These are phyloP conservation scores for Palythoa grandiflora DNA, from an alignment of 92 coral and sea anemone genomes.

Conservation along the genomic window DNA sequence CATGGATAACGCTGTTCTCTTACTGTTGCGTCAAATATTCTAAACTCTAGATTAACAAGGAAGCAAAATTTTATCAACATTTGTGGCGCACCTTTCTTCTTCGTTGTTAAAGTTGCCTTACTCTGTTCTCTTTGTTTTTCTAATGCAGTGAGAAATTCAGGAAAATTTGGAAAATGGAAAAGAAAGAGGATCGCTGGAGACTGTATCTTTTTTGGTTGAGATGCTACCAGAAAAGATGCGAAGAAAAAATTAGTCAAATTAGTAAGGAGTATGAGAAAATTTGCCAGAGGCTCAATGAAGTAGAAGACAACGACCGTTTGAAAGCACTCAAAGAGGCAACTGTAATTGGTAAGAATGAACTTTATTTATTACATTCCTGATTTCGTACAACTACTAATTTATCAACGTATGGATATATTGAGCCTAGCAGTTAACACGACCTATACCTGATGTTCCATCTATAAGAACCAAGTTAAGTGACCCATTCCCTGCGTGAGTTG, in stretches of 20 bases:
- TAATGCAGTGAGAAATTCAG: constrained; percentile 19
- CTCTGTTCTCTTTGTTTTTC: not conserved
- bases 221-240: constrained; percentile 58
- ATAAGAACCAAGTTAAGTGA: too few species aligned
- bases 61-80: not conserved
- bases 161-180: constrained; percentile 36
- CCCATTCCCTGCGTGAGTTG: too few species aligned
- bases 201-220: constrained; percentile 79
- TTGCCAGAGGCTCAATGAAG: constrained; percentile 74
- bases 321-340: constrained; percentile 73
- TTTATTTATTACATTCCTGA: not conserved
- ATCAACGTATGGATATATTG: too few species aligned
- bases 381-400: too few species aligned
- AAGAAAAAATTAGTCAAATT: constrained; percentile 52
- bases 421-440: too few species aligned
- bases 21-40: too few species aligned
- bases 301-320: constrained; percentile 67
- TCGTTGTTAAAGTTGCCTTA: not conserved
- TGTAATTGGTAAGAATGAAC: constrained; percentile 70
- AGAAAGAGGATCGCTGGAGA: constrained; percentile 59
- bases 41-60: too few species aligned
- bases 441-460: too few species aligned
- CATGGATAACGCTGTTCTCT: too few species aligned
- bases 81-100: not conserved
- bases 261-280: constrained; percentile 53